Base-by-base conservation (phyloP, 1,140 invertebrate species). In the Drosophila athabasca region DNA sequence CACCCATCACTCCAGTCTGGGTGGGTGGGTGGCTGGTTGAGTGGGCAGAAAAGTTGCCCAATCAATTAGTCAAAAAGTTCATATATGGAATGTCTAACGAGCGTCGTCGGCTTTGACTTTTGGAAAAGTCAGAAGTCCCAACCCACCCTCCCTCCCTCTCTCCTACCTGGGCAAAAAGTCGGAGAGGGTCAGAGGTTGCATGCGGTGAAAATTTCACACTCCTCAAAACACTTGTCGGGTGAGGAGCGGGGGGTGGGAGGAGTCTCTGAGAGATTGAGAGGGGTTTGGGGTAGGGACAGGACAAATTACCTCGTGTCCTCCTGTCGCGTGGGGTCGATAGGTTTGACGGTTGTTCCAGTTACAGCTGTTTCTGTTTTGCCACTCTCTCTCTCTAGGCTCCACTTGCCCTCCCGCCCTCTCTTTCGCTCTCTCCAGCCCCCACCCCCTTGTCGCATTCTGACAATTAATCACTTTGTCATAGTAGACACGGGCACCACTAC, bases 381-480 rank as follows among this genome's bases (percentile, higher is more conserved):
- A 11, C 19, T 7, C 45, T 45, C 57, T 31, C 8, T 31, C 29
- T 31, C 29, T 35, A 22, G n/a, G 13, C 35, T 15, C 2, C 43
- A 24, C 7, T 15, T n/a, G n/a, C n/a, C 57, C 19, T 7, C 7
- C 6, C 45, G 22, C 50, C 5, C 0, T 11, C 31, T 2, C 31
- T 62, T 44, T 24, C 22, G 22, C 3, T 24, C 22, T 24, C 22
- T 4, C 5, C 24, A 5, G 26, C 5, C 13, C 15, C 29, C 9
- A 24, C 13, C 26, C 31, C n/a, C 13, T 31, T 22, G 41, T 3
- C 43, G 44, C 66, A 53, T 48, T 22, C 68, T 76, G 78, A 76
- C 73, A 82, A 82, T 82, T 82, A 82, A 82, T 82, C 79, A 82
- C 79, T 82, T 82, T 82, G 79, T 78, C 72, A 81, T 81, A 59